Evolutionary conservation across 2,113 vertebrate genomes (phyloP).

Genomic region (Cryptomyrus ogoouensis): DNA sequence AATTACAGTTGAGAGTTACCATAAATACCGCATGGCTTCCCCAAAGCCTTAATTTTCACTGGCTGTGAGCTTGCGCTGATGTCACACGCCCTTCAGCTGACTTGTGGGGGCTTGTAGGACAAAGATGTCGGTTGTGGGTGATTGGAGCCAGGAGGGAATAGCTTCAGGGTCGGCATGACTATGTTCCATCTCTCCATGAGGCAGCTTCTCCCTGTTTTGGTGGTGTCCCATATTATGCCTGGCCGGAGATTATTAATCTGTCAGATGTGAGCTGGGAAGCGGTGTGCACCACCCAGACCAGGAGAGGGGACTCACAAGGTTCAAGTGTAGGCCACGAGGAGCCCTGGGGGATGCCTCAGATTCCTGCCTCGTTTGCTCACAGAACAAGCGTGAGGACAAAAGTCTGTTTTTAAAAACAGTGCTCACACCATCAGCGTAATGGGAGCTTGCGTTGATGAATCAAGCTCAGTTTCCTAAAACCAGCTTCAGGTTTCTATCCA

Average conservation of each 20-base stretch:
- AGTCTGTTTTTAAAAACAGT: background rate
- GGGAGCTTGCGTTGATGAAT: background rate
- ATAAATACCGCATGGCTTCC: slow-evolving; percentile 10
- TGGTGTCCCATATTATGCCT: background rate
- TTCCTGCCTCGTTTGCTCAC: background rate
- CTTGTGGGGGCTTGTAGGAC: background rate
- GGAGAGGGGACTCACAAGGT: background rate
- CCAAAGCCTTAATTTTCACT: background rate
- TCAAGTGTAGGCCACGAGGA: background rate
- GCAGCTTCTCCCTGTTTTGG: background rate
- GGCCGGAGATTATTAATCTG: slow-evolving; percentile 4
- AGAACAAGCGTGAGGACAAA: background rate
- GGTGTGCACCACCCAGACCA: background rate
- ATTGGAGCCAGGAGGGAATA: background rate
- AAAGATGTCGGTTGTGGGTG: slow-evolving; percentile 12
- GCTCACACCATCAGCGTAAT: background rate
- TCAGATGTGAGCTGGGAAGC: background rate
- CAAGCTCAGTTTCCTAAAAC: background rate
- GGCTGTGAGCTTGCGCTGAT: background rate
- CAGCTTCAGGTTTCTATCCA: background rate
- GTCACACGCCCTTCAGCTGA: slow-evolving; percentile 3
- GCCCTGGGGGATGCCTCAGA: background rate
- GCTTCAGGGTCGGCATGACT: background rate
- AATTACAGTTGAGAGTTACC: slow-evolving; percentile 18
- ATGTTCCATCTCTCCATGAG: background rate